Conservation (phyloP, 30 jellyfish, hydroid and myxozoan genomes). For the Clytia hemisphaerica region DNA sequence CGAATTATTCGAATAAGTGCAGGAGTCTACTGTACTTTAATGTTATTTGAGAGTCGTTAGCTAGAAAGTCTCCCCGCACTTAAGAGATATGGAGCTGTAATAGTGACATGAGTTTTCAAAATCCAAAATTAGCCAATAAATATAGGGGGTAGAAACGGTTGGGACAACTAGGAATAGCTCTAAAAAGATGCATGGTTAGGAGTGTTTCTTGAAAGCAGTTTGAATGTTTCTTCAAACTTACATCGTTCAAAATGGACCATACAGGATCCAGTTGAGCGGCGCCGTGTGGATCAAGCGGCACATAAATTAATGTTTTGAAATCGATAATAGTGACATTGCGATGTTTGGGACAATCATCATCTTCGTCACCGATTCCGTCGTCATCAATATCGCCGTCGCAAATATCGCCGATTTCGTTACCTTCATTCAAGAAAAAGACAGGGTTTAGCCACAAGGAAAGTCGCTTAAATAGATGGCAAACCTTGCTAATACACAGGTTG, state of each 20-base stretch:
- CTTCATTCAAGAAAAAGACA: no score
- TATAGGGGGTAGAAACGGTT: background rate
- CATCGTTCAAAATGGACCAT: conserved; percentile 66
- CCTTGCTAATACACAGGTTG: no score
- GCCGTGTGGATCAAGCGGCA: conserved; percentile 82
- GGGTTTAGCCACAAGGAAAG: no score
- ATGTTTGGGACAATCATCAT: conserved; percentile 76
- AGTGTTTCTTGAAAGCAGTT: background rate
- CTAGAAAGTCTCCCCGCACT: no score
- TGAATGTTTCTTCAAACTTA: background rate
- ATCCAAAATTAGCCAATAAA: no score
- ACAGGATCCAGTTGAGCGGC: conserved; percentile 66
- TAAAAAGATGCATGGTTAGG: background rate
- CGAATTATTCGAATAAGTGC: no score
- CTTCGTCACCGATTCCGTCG: conserved; percentile 52
- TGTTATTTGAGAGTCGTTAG: no score
- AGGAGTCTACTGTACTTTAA: no score
- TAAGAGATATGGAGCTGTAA: no score
- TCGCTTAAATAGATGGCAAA: no score
- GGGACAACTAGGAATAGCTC: no score
- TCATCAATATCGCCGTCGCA: conserved; percentile 81
- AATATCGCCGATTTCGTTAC: conserved; percentile 72
- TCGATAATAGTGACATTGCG: conserved; percentile 50
- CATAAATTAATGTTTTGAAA: conserved; percentile 58
- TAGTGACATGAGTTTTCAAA: background rate